Percentiles rank a stretch among this genome's conserved stretches.
These are phyloP conservation scores for Sebastes iracundus DNA, from an alignment of 2,797 vertebrate genomes.

Conservation along the genomic window DNA sequence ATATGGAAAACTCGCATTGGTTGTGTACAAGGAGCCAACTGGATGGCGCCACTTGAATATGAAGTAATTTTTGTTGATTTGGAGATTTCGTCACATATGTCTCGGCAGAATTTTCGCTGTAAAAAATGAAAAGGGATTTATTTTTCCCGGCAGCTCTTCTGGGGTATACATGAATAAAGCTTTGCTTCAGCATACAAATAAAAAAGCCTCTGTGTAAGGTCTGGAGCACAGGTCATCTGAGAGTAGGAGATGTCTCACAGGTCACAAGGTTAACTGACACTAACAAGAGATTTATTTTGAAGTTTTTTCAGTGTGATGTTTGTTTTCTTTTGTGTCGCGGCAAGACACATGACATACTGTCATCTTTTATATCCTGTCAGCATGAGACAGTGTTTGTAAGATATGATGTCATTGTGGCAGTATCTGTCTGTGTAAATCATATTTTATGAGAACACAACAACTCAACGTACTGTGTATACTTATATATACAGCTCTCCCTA, in stretches of 20 bases:
- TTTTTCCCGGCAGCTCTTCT: background rate
- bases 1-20: background rate
- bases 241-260: constrained; percentile 3
- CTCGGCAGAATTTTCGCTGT: background rate
- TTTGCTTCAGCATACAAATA: background rate
- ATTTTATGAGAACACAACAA: background rate
- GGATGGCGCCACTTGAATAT: background rate
- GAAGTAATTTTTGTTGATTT: background rate
- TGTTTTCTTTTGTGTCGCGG: constrained; percentile 5
- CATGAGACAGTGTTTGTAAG: background rate
- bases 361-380: constrained; percentile 31
- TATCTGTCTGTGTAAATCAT: background rate
- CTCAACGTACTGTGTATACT: background rate
- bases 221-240: constrained; percentile 16
- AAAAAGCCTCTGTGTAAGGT: constrained; percentile 1
- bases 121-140: background rate
- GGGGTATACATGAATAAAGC: background rate
- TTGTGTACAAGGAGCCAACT: background rate
- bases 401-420: constrained; percentile 21
- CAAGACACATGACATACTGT: constrained; percentile 15
- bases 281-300: constrained; percentile 49
- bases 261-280: constrained; percentile 41
- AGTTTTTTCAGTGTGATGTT: constrained; percentile 14
- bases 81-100: background rate
- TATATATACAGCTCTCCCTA: background rate